Evolutionary conservation across 2,888 invertebrate species (phyloP).

Genomic region (Drosophila stalkeri): DNA sequence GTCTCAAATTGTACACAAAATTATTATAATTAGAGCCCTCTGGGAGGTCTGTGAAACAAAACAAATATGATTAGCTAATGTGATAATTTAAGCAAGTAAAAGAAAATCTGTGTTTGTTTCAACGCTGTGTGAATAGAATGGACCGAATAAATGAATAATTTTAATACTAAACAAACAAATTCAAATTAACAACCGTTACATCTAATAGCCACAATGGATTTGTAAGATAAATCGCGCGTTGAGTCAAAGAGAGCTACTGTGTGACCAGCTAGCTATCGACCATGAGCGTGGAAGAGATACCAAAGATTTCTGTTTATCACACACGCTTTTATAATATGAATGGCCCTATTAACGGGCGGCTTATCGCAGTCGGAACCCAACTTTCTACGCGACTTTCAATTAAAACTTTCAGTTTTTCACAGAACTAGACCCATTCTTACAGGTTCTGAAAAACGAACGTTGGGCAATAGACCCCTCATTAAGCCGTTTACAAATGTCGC

Average conservation of each 20-base stretch:
- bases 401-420: conserved; percentile 68
- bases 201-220: conserved; percentile 55
- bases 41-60: conserved; percentile 21
- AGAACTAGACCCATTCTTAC: conserved; percentile 38
- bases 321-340: conserved; percentile 55
- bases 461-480: conserved; percentile 14
- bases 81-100: conserved; percentile 56
- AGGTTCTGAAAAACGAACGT: conserved; percentile 45
- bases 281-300: not conserved
- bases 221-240: conserved; percentile 32
- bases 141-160: conserved; percentile 61
- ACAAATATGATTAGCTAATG: conserved; percentile 53
- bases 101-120: conserved; percentile 21
- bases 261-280: conserved; percentile 25
- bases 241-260: conserved; percentile 58
- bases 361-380: conserved; percentile 34
- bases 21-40: conserved; percentile 43
- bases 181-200: conserved; percentile 61
- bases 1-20: conserved; percentile 28
- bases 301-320: conserved; percentile 24
- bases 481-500: conserved; percentile 48
- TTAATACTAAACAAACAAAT: conserved; percentile 30
- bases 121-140: conserved; percentile 28
- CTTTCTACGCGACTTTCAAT: conserved; percentile 68
- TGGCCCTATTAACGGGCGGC: conserved; percentile 40